Base-by-base conservation (phyloP, 2,888 invertebrate species). In the Dichetophora obliterata region DNA sequence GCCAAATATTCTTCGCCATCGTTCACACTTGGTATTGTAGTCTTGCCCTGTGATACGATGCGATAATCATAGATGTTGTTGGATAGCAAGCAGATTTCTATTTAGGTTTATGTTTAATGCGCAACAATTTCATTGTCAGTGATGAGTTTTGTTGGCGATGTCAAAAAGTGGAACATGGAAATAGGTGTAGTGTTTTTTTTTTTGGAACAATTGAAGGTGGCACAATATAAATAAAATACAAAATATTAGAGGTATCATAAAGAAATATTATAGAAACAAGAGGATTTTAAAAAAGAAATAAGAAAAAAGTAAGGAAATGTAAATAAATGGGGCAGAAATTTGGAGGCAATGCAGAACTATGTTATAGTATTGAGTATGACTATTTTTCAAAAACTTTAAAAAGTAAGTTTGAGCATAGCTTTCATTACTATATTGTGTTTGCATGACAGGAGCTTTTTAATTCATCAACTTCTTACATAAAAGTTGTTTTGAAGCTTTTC, bases 41-140 rank as follows among this genome's bases (percentile, higher is more conserved):
- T 94, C 91, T 96, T 96, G 91, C 98, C 98, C 92, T 98, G 98
- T 89, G 96, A 93, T 89, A 97, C 92, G 93, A 95, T 96, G 92
- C 93, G 91, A 92, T 97, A 98, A 89, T 95, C 94, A 90, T 91
- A 90, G 90, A 95, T 90, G 91, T 96, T 93, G 90, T 95, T 92
- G 88, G 93, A 92, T 88, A 96, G 92, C 88, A 93, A 90, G 91
- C 95, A 93, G 88, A 91, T 92, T 63, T 92, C 95, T 95, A 92
- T 81, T 52, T 59, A 63, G 34, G 37, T 73, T 63, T 9, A 19
- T 54, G 11, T 54, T 2, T 54, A 19, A 54, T 24, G 14, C 27
- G 14, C 27, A 43, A 43, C 43, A 43, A 59, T 27, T 31, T 63
- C 63, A 63, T 31, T 31, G 34, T 63, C 63, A 63, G 31, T 63